phyloP scores from a whole-genome alignment of 2,888 invertebrate species.

The Byasa hedistus region DNA sequence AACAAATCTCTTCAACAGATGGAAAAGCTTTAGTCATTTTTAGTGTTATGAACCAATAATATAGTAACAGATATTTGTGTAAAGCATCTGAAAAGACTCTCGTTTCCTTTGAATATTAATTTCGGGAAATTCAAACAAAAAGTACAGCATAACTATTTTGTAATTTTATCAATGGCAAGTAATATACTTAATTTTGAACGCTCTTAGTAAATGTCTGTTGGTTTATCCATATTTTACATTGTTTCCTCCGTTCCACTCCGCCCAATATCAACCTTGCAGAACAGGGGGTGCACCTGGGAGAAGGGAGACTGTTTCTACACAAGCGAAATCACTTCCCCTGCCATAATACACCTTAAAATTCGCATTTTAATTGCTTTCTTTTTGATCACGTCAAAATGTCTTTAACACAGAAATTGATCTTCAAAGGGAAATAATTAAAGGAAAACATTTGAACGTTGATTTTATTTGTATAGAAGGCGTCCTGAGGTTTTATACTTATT shows the following conservation, averaged over 20 bases:
- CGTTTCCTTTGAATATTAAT: no score
- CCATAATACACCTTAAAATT: slow-evolving; percentile 59
- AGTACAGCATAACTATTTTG: no score
- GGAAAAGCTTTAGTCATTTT: no score
- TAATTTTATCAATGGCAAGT: no score
- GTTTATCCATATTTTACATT: slow-evolving; percentile 39
- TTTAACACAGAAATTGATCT: slow-evolving; percentile 28
- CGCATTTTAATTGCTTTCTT: slow-evolving; percentile 42
- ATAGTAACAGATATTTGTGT: no score
- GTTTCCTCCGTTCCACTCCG: slow-evolving; percentile 51
- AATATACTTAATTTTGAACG: no score
- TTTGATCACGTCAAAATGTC: slow-evolving; percentile 31
- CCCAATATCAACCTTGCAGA: slow-evolving; percentile 68
- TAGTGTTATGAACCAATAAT: no score
- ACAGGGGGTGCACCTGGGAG: slow-evolving; percentile 63
- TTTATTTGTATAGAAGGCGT: slow-evolving; percentile 8
- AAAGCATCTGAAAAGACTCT: no score
- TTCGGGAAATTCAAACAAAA: no score
- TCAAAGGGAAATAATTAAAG: slow-evolving; percentile 28
- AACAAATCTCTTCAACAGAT: no score
- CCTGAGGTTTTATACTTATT: slow-evolving; percentile 3
- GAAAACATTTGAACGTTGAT: slow-evolving; percentile 30
- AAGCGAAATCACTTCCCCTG: slow-evolving; percentile 69
- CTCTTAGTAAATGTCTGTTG: no score
- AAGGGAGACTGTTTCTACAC: slow-evolving; percentile 54